Evolutionary conservation across 2,888 invertebrate genomes (phyloP).

Genomic region (Sminthurinus aureus): DNA sequence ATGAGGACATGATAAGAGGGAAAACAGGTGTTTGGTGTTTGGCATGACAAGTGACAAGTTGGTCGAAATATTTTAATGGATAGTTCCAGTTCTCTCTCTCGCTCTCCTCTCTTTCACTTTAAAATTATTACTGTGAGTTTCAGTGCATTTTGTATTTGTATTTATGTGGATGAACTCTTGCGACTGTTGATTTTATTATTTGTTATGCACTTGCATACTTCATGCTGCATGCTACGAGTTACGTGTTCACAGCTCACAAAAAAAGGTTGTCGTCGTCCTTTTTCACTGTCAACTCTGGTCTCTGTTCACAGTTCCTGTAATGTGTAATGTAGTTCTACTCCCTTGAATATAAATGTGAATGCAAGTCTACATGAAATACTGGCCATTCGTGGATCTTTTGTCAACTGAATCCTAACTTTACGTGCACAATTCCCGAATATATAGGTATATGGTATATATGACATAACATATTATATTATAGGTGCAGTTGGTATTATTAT

Average conservation of each 20-base stretch:
- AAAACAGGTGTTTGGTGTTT: background rate
- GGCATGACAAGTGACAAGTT: background rate
- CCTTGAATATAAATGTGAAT: background rate
- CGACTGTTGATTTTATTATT: background rate
- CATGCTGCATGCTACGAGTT: background rate
- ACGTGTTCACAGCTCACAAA: background rate
- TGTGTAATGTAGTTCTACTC: background rate
- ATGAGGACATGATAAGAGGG: background rate
- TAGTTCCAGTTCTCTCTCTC: background rate
- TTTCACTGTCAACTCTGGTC: no score
- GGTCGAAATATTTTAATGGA: background rate
- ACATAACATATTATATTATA: no score
- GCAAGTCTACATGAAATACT: background rate
- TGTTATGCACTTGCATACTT: no score
- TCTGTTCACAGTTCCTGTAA: no score
- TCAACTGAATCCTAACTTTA: background rate
- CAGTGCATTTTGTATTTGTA: background rate
- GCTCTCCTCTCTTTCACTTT: background rate
- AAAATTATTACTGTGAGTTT: background rate
- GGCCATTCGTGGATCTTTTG: background rate
- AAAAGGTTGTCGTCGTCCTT: no score
- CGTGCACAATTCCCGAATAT: no score
- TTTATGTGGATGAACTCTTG: background rate
- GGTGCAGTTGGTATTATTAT: no score
- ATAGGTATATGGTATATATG: no score